A percentile compares a stretch with the other conserved stretches of the same genome.
phyloP scores from a whole-genome alignment of 1,140 invertebrate species.

The Drosophila pandora region DNA sequence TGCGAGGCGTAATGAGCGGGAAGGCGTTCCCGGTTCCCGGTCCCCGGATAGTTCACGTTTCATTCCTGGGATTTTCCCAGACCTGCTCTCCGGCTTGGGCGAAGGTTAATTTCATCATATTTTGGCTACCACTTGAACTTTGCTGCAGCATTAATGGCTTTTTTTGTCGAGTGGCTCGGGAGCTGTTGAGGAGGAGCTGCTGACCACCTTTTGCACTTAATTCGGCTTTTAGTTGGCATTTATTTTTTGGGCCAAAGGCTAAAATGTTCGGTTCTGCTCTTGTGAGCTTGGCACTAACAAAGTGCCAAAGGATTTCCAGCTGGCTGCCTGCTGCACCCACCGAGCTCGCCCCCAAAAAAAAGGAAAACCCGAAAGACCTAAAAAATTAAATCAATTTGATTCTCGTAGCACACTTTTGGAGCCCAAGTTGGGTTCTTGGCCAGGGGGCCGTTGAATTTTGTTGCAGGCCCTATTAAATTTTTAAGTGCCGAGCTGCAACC shows the following conservation, averaged over 20 bases:
- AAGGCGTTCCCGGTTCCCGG: neutral
- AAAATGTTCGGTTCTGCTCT: slow-evolving; percentile 32
- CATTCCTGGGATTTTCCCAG: neutral
- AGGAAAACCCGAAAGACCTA: slow-evolving; percentile 9
- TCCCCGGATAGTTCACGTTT: slow-evolving; percentile 8
- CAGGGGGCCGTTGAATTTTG: slow-evolving; percentile 26
- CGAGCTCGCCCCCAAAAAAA: slow-evolving; percentile 3
- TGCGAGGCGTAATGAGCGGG: slow-evolving; percentile 32
- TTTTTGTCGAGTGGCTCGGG: neutral
- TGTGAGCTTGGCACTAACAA: slow-evolving; percentile 42
- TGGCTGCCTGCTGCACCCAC: slow-evolving; percentile 14
- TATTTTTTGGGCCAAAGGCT: slow-evolving; percentile 20
- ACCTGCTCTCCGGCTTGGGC: slow-evolving; percentile 6
- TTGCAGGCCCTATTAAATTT: slow-evolving; percentile 74
- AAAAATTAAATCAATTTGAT: slow-evolving; percentile 75
- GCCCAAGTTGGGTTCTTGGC: slow-evolving; percentile 11
- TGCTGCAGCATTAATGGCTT: slow-evolving; percentile 27
- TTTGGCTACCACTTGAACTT: slow-evolving; percentile 23
- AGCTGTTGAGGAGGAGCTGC: neutral
- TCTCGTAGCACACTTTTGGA: slow-evolving; percentile 53
- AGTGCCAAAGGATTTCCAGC: slow-evolving; percentile 40
- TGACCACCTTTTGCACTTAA: slow-evolving; percentile 46
- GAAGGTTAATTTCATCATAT: slow-evolving; percentile 40
- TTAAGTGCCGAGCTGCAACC: slow-evolving; percentile 74
- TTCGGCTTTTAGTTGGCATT: slow-evolving; percentile 44